phyloP scores from a whole-genome alignment of 2,888 invertebrate species.

The Strigamia crassipes region DNA sequence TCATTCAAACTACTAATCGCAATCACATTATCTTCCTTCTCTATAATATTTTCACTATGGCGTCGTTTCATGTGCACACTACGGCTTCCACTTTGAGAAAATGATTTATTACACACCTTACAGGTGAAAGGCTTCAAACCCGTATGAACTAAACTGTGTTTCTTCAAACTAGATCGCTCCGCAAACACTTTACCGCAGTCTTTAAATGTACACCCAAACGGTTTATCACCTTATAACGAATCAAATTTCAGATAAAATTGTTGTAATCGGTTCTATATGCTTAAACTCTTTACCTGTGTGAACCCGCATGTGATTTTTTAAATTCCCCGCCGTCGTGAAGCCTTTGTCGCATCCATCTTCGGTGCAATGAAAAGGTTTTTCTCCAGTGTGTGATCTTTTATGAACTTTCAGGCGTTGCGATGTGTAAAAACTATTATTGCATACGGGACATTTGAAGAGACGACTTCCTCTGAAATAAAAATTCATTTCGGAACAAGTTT shows the following conservation, averaged over 20 bases:
- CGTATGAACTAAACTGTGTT: conserved; percentile 68
- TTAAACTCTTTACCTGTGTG: conserved; percentile 69
- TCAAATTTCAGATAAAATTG: background rate
- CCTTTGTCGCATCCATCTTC: conserved; percentile 48
- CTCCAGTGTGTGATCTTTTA: conserved; percentile 48
- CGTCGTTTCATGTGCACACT: conserved; percentile 45
- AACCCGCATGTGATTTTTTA: conserved; percentile 67
- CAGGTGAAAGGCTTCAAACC: conserved; percentile 71
- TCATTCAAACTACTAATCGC: background rate
- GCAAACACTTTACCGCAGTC: conserved; percentile 69
- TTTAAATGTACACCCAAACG: conserved; percentile 62
- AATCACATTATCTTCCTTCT: background rate
- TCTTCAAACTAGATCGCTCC: conserved; percentile 70
- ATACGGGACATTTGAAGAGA: conserved; percentile 47
- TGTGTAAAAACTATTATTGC: conserved; percentile 49
- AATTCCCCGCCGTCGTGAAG: conserved; percentile 50
- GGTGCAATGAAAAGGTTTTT: conserved; percentile 47
- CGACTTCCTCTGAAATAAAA: conserved; percentile 46
- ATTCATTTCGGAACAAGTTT: background rate
- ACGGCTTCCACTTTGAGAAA: conserved; percentile 56
- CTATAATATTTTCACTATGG: background rate
- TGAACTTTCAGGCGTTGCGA: conserved; percentile 49
- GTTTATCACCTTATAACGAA: conserved; percentile 62
- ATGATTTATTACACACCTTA: conserved; percentile 70
- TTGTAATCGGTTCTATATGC: no score